Evolutionary conservation across 2,797 vertebrate species (phyloP).

Genomic region (Pseudochirops cupreus): DNA sequence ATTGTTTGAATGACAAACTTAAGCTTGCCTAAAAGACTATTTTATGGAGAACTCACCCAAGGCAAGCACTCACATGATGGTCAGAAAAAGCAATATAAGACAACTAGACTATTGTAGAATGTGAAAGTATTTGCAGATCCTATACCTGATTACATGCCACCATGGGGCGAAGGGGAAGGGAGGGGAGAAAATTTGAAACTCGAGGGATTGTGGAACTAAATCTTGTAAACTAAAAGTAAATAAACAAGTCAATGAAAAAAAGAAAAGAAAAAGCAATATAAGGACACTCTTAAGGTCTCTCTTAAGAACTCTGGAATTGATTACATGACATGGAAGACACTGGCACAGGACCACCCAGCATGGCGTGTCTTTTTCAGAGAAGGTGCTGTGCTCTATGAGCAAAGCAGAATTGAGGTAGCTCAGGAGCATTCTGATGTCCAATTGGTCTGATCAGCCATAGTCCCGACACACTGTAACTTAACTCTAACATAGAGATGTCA

Average conservation of each 20-base stretch:
- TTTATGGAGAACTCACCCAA: not conserved
- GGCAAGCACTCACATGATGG: not conserved
- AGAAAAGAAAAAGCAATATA: not conserved
- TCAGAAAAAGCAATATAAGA: not conserved
- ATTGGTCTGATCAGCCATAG: not conserved
- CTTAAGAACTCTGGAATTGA: not conserved
- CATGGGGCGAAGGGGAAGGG: too few relatives aligned
- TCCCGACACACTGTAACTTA: not conserved
- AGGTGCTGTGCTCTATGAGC: too few relatives aligned
- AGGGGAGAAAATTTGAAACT: too few relatives aligned
- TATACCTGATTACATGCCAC: too few relatives aligned
- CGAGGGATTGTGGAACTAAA: too few relatives aligned
- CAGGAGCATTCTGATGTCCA: not conserved
- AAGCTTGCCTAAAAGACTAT: not conserved
- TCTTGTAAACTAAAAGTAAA: too few relatives aligned
- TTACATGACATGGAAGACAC: not conserved
- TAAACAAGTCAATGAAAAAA: too few relatives aligned
- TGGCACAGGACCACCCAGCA: not conserved
- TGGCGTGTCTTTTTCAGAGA: too few relatives aligned
- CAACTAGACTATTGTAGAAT: too few relatives aligned
- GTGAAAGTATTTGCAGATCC: too few relatives aligned
- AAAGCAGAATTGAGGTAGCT: not conserved
- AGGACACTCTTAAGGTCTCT: not conserved
- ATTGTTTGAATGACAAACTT: not conserved
- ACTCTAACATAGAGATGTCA: not conserved